These are phyloP conservation scores for Maconellicoccus hirsutus DNA, from an alignment of 1,140 invertebrate species.

Conservation along the genomic window DNA sequence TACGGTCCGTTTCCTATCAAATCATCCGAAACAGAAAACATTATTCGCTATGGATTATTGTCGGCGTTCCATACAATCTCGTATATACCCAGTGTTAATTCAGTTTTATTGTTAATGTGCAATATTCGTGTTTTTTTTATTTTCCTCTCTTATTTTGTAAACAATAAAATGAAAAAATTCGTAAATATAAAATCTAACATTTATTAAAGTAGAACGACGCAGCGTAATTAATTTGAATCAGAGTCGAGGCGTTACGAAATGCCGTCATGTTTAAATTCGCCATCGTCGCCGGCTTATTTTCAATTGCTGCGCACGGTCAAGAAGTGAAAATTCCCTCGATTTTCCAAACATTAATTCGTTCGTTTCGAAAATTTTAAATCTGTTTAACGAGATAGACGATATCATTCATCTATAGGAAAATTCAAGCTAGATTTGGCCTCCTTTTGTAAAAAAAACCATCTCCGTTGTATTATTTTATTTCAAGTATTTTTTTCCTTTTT, in stretches of 20 bases:
- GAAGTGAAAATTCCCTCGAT: too few relatives aligned
- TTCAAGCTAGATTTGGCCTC: too few relatives aligned
- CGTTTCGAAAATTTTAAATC: too few relatives aligned
- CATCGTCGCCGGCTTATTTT: too few relatives aligned
- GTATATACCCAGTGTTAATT: not conserved
- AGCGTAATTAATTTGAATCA: not conserved
- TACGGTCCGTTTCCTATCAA: not conserved
- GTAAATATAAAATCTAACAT: not conserved
- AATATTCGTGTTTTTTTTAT: not conserved
- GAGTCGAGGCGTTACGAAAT: not conserved
- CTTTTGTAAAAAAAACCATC: too few relatives aligned
- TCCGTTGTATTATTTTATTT: too few relatives aligned
- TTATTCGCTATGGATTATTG: not conserved
- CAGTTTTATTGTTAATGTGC: not conserved
- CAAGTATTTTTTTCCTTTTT: too few relatives aligned
- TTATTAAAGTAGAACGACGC: not conserved
- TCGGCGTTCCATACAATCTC: not conserved
- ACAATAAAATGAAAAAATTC: not conserved
- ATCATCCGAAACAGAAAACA: slow-evolving; percentile 4
- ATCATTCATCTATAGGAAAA: too few relatives aligned
- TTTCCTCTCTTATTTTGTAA: not conserved
- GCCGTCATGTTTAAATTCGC: not conserved
- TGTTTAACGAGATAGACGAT: too few relatives aligned
- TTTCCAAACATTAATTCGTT: too few relatives aligned
- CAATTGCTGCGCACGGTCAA: too few relatives aligned